Base-by-base conservation (phyloP, 1,140 invertebrate species). In the Leguminivora glycinivorella region DNA sequence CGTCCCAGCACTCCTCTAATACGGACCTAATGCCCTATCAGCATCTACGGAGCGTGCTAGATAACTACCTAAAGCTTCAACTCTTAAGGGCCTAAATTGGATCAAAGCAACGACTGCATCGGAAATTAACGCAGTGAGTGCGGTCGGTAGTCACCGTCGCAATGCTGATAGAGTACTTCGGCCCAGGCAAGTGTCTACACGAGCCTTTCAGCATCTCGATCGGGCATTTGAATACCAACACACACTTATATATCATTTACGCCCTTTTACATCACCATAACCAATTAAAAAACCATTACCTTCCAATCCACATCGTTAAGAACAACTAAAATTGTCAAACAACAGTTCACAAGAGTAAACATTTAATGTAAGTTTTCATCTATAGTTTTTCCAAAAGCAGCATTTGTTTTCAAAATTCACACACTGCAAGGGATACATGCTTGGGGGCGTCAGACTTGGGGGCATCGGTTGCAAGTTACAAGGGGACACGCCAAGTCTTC, bases 161-260 rank as follows among this genome's bases (percentile, higher is more conserved):
- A 74, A 83, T 90, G 88, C 89, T 88, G 88, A 91, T 91, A 91
- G 89, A 88, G 89, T 83, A 87, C 81, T 87, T 85, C 29, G 83
- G 84, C 87, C 88, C 26, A 78, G 83, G 83, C 85, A 79, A 73
- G 76, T 77, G 76, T 77, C 73, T 78, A 75, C 72, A 76, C 70
- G 73, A 83, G 82, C 81, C 83, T 77, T 75, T 87, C 88, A 91
- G 89, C 87, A 91, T 89, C 87, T 87, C 88, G 85, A 89, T 91
- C 89, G 89, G 85, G 89, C 89, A 91, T 91, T 91, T 91, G 88
- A 91, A 91, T 91, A 91, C 89, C 89, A 91, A 91, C 89, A 91
- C 89, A 91, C 88, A 90, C 88, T 86, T 83, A 85, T 77, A 87
- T 70, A 77, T 78, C 74, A 83, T 88, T 83, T 82, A 86, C 82